These are phyloP conservation scores for Phylloscopus collybita DNA, from an alignment of 2,797 vertebrate species.

Conservation along the genomic window DNA sequence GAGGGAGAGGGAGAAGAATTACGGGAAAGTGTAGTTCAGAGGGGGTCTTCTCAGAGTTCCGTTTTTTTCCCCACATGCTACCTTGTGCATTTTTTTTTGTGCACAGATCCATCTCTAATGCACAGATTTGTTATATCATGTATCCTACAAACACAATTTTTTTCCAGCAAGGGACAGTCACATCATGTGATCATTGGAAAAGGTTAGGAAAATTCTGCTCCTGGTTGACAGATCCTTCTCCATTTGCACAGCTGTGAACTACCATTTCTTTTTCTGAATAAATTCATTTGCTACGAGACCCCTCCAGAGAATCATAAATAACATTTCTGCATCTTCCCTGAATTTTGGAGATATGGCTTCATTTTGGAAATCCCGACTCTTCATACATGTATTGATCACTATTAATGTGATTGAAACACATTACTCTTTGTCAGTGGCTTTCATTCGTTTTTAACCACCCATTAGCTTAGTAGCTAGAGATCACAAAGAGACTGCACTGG, in stretches of 20 bases:
- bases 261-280: background rate
- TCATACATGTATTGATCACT: background rate
- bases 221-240: background rate
- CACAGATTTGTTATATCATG: background rate
- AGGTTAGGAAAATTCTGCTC: background rate
- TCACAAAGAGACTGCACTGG: background rate
- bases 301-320: background rate
- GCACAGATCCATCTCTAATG: background rate
- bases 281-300: background rate
- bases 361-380: background rate
- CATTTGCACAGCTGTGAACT: background rate
- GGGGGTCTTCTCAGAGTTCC: background rate
- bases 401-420: background rate
- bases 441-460: background rate
- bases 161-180: background rate
- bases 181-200: background rate
- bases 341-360: background rate
- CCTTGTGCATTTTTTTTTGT: background rate
- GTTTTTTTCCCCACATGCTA: background rate
- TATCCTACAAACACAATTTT: background rate
- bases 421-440: background rate
- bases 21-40: background rate
- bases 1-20: background rate
- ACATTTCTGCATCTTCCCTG: background rate
- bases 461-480: background rate